Evolutionary conservation across 2,113 vertebrate genomes (phyloP).

Genomic region (Nestor notabilis): DNA sequence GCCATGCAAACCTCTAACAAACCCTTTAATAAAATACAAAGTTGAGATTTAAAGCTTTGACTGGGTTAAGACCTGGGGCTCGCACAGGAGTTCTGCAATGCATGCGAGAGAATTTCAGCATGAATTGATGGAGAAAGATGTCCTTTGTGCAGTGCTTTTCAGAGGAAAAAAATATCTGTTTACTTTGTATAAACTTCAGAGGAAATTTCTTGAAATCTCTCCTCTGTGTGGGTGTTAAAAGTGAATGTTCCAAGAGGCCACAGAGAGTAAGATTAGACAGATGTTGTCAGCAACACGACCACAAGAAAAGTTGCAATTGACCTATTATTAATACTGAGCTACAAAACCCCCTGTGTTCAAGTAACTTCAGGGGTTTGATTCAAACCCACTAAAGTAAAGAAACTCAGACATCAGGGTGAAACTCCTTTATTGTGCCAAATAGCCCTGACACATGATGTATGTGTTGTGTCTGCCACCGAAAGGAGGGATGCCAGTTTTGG

Average conservation of each 20-base stretch:
- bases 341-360: background rate
- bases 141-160: slow-evolving; percentile 72
- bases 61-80: background rate
- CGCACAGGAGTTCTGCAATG: background rate
- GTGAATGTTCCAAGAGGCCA: slow-evolving; percentile 77
- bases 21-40: background rate
- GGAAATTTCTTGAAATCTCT: slow-evolving; percentile 76
- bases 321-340: slow-evolving; percentile 66
- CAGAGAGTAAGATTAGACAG: slow-evolving; percentile 74
- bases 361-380: background rate
- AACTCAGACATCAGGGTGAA: slow-evolving; percentile 40
- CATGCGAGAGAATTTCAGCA: slow-evolving; percentile 2
- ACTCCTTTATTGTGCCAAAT: background rate
- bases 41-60: background rate
- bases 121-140: slow-evolving; percentile 38
- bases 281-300: slow-evolving; percentile 76
- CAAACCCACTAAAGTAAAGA: slow-evolving; percentile 44
- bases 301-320: slow-evolving; percentile 79
- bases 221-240: slow-evolving; percentile 79
- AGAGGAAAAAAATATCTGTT: slow-evolving; percentile 75
- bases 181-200: slow-evolving; percentile 80
- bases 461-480: background rate
- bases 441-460: background rate
- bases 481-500: background rate
- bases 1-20: background rate